Conservation (phyloP, 2,797 vertebrate genomes). For the Alauda arvensis region DNA sequence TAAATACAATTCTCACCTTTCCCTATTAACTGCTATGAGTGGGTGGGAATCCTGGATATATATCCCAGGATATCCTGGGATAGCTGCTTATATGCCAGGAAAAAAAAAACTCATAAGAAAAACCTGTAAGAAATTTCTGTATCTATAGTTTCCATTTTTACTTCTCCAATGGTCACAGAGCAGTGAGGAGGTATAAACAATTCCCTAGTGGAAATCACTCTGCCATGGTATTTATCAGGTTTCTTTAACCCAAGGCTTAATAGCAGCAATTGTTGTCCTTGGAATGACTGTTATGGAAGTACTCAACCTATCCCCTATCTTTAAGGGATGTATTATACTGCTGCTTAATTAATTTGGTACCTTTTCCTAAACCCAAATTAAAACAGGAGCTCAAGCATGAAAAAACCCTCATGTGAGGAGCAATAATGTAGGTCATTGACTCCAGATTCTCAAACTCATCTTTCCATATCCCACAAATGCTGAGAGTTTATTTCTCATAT, state of each 20-base stretch:
- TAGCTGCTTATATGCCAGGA: background rate
- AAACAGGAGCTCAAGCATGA: slow-evolving; percentile 3
- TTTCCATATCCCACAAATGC: background rate
- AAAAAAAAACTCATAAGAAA: background rate
- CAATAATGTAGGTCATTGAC: background rate
- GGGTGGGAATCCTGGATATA: background rate
- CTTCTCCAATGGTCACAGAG: background rate
- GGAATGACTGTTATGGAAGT: background rate
- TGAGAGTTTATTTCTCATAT: background rate
- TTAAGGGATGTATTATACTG: background rate
- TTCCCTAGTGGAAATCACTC: background rate
- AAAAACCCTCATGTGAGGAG: background rate
- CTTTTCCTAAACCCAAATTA: background rate
- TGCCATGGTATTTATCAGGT: background rate
- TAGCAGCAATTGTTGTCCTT: background rate
- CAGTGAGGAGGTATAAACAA: background rate
- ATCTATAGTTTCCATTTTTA: background rate
- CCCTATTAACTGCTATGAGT: background rate
- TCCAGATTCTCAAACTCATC: background rate
- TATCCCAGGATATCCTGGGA: background rate
- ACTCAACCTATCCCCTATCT: background rate
- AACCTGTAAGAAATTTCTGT: background rate
- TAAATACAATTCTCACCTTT: background rate
- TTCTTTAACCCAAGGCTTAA: background rate
- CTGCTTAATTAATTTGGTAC: slow-evolving; percentile 3